These are phyloP conservation scores for Rhyzopertha dominica DNA, from an alignment of 1,140 invertebrate species.

Conservation along the genomic window DNA sequence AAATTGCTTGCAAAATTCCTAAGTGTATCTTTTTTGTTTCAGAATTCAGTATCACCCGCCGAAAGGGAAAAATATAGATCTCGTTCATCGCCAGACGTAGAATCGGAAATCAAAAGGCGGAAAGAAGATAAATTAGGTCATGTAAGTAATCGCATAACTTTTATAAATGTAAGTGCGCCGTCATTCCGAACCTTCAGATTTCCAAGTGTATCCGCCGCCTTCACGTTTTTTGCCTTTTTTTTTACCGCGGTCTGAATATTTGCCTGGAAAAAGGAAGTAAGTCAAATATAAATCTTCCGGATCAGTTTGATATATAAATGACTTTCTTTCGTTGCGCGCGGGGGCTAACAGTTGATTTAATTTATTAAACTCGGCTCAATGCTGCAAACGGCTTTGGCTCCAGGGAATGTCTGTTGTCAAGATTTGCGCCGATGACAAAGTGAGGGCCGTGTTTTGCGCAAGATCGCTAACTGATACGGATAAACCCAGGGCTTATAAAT, in stretches of 20 bases:
- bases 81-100: constrained; percentile 58
- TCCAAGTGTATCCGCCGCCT: too few relatives aligned
- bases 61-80: constrained; percentile 81
- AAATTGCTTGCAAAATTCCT: too few relatives aligned
- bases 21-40: too few relatives aligned
- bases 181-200: too few relatives aligned
- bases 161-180: neutral
- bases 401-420: constrained; percentile 15
- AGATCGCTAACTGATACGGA: constrained; percentile 25
- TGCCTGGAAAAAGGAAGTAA: constrained; percentile 1
- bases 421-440: constrained; percentile 23
- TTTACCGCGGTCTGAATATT: too few relatives aligned
- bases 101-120: constrained; percentile 63
- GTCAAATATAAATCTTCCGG: constrained; percentile 4
- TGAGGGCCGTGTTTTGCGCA: constrained; percentile 24
- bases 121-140: constrained; percentile 77
- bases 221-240: too few relatives aligned
- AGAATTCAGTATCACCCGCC: constrained; percentile 85
- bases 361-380: constrained; percentile 16
- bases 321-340: constrained; percentile 14
- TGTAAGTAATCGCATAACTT: constrained; percentile 53
- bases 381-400: constrained; percentile 3
- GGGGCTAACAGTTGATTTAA: too few relatives aligned
- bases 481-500: constrained; percentile 27
- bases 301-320: constrained; percentile 10